A percentile compares a stretch with the other conserved stretches of the same genome.
These are phyloP conservation scores for Orchestia grillus DNA, from an alignment of 1,140 invertebrate species.

Conservation along the genomic window DNA sequence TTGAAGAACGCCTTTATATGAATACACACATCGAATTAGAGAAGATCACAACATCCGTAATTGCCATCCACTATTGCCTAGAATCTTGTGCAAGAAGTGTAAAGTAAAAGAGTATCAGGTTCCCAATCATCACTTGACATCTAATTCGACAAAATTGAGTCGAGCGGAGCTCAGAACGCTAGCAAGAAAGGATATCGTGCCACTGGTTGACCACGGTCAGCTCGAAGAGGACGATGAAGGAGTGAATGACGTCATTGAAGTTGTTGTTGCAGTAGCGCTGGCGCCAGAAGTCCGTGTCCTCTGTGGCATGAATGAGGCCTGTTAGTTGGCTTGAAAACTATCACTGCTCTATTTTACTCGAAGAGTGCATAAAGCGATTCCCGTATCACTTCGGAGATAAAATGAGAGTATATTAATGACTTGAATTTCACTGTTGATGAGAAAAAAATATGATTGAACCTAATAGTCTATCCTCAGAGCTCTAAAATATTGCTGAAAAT, in stretches of 20 bases:
- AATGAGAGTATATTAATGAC: background rate
- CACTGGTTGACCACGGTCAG: conserved; percentile 76
- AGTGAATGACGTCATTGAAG: conserved; percentile 73
- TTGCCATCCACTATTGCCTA: too few species aligned
- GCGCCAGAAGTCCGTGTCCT: conserved; percentile 71
- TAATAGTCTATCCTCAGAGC: background rate
- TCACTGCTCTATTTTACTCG: background rate
- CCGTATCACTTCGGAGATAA: background rate
- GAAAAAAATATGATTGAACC: background rate
- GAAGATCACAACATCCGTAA: too few species aligned
- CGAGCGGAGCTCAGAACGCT: too few species aligned
- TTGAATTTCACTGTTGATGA: background rate
- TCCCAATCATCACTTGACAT: too few species aligned
- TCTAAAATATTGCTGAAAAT: background rate
- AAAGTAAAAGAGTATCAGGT: too few species aligned
- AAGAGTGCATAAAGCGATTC: background rate
- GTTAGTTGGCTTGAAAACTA: background rate
- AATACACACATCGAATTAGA: too few species aligned
- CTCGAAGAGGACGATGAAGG: conserved; percentile 74
- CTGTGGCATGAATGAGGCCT: conserved; percentile 33
- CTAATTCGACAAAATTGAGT: too few species aligned
- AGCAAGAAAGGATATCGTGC: conserved; percentile 74
- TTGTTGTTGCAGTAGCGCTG: conserved; percentile 75
- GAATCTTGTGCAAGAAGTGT: too few species aligned
- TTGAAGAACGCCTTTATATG: too few species aligned